A percentile compares a stretch with the other conserved stretches of the same genome.
Evolutionary conservation across 2,797 vertebrate genomes (phyloP).

Genomic region (Melanotaenia trifasciata): DNA sequence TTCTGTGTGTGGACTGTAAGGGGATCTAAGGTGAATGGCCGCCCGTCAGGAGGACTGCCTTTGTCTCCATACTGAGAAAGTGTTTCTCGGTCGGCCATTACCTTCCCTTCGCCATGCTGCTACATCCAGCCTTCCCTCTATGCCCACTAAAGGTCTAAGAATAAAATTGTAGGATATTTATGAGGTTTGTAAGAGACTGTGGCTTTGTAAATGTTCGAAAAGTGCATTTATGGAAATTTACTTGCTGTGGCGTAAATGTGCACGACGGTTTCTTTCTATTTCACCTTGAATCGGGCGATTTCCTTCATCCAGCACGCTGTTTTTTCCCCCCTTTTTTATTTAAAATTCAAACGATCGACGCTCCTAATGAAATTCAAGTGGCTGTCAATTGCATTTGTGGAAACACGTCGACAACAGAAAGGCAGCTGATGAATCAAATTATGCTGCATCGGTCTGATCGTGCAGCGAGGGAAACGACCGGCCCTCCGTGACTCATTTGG

Average conservation of each 20-base stretch:
- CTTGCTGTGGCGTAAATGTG: neutral
- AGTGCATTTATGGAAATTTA: neutral
- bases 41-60: slow-evolving; percentile 78
- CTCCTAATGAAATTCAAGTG: slow-evolving; percentile 36
- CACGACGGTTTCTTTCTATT: neutral
- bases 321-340: neutral
- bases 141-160: slow-evolving; percentile 26
- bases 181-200: neutral
- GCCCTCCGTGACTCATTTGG: slow-evolving; percentile 51
- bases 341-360: slow-evolving; percentile 35
- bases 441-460: slow-evolving; percentile 29
- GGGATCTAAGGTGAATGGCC: slow-evolving; percentile 76
- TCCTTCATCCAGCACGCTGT: slow-evolving; percentile 3
- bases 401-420: slow-evolving; percentile 37
- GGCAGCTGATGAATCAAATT: slow-evolving; percentile 51
- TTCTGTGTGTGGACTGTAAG: slow-evolving; percentile 25
- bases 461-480: slow-evolving; percentile 48
- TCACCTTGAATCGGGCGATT: slow-evolving; percentile 9
- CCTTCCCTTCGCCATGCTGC: slow-evolving; percentile 74
- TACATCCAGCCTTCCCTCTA: slow-evolving; percentile 35
- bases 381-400: slow-evolving; percentile 40
- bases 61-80: slow-evolving; percentile 82
- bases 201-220: slow-evolving; percentile 5
- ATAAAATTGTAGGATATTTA: slow-evolving; percentile 21
- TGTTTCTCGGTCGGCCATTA: slow-evolving; percentile 84